These are phyloP conservation scores for Ctenosaura bakeri DNA, from an alignment of 2,797 vertebrate genomes.

Conservation along the genomic window DNA sequence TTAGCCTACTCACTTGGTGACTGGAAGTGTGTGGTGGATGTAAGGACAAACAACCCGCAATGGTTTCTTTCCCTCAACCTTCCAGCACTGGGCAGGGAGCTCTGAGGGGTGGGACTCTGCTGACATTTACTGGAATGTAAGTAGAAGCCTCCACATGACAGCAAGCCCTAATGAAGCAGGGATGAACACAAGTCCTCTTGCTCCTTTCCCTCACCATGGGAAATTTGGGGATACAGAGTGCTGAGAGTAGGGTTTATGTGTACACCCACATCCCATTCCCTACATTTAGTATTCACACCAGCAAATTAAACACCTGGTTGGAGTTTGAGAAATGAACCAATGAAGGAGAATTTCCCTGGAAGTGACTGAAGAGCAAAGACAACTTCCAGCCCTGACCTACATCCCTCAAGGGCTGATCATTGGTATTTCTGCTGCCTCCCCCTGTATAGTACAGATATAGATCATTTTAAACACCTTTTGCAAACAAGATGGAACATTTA, in stretches of 20 bases:
- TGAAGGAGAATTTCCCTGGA: neutral
- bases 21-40: neutral
- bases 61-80: neutral
- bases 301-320: neutral
- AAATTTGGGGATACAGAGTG: neutral
- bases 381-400: neutral
- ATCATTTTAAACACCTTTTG: neutral
- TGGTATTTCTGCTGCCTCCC: neutral
- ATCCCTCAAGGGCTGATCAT: neutral
- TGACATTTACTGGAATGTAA: neutral
- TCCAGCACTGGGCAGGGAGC: neutral
- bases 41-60: too few species aligned
- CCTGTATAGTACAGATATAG: neutral
- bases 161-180: neutral
- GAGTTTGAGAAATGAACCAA: too few species aligned
- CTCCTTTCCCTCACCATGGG: neutral
- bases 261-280: too few species aligned
- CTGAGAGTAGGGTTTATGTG: neutral
- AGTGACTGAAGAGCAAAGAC: neutral
- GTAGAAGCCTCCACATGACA: neutral
- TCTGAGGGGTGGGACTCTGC: neutral
- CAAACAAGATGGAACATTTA: constrained; percentile 14
- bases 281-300: neutral
- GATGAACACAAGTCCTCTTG: neutral
- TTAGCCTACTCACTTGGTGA: neutral